A percentile compares a stretch with the other conserved stretches of the same genome.
These are phyloP conservation scores for Andrena cerasifolii DNA, from an alignment of 1,140 invertebrate species.

Conservation along the genomic window DNA sequence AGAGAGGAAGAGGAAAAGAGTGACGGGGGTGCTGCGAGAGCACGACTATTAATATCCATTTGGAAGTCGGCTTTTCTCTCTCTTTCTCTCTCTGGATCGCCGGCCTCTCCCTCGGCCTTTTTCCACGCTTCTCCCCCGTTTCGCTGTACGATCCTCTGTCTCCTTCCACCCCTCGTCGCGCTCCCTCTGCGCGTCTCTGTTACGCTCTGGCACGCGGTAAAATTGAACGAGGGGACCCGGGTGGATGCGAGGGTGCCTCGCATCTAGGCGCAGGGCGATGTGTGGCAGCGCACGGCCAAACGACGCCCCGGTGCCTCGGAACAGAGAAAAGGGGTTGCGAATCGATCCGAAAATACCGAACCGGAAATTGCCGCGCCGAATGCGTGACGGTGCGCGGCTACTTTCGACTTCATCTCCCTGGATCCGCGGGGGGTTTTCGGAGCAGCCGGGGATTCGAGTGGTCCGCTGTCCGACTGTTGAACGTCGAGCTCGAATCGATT, in stretches of 20 bases:
- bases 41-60: constrained; percentile 79
- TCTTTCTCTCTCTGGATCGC: constrained; percentile 46
- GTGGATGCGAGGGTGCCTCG: constrained; percentile 45
- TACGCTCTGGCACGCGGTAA: constrained; percentile 37
- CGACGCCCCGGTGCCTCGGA: constrained; percentile 22
- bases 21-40: constrained; percentile 57
- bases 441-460: too few species aligned
- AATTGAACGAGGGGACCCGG: constrained; percentile 56
- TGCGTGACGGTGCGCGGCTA: constrained; percentile 30
- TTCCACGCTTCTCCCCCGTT: not conserved
- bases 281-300: constrained; percentile 22
- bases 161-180: constrained; percentile 19
- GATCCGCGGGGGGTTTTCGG: too few species aligned
- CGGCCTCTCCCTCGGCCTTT: constrained; percentile 30
- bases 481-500: too few species aligned
- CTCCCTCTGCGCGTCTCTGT: constrained; percentile 38
- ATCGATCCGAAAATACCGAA: constrained; percentile 69
- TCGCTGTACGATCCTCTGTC: not conserved
- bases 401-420: too few species aligned
- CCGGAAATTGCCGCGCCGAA: constrained; percentile 66
- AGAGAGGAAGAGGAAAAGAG: constrained; percentile 15
- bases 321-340: constrained; percentile 66
- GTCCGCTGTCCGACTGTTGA: too few species aligned
- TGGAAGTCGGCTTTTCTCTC: constrained; percentile 66
- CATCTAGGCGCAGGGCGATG: constrained; percentile 8